These are phyloP conservation scores for Hypolimnas misippus DNA, from an alignment of 2,888 invertebrate genomes.

Conservation along the genomic window DNA sequence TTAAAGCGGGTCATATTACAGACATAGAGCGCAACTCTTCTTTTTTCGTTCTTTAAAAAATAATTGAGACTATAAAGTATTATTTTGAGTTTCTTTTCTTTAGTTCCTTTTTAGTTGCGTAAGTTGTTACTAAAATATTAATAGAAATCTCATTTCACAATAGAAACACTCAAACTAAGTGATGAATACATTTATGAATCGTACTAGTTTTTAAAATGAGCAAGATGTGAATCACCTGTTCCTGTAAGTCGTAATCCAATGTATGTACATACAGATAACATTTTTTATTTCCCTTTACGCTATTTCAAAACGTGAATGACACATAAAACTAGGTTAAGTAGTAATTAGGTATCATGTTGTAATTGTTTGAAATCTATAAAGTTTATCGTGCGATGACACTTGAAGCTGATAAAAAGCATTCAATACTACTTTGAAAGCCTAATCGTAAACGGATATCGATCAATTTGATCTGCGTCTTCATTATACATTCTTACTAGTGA, in stretches of 20 bases:
- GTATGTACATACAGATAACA: constrained; percentile 3
- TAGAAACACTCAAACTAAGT: background rate
- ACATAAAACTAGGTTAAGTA: background rate
- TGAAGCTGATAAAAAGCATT: background rate
- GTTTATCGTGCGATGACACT: constrained; percentile 17
- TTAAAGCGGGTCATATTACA: too few species aligned
- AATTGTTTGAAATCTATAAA: background rate
- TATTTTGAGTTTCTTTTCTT: too few species aligned
- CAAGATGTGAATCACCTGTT: constrained; percentile 22
- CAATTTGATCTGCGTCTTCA: too few species aligned
- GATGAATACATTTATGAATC: constrained; percentile 18
- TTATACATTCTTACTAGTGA: too few species aligned
- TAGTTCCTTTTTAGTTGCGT: too few species aligned
- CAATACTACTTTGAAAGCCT: too few species aligned
- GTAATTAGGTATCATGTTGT: too few species aligned
- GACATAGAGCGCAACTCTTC: too few species aligned
- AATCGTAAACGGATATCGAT: too few species aligned
- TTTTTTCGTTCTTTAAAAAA: too few species aligned
- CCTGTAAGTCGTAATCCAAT: constrained; percentile 10
- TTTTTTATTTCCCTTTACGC: background rate
- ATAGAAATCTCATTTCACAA: background rate
- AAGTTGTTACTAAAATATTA: background rate
- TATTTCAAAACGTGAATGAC: background rate
- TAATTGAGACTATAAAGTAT: too few species aligned
- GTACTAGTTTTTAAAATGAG: constrained; percentile 23